Base-by-base conservation (phyloP, 2,113 vertebrate genomes). In the Aphelocoma coerulescens region DNA sequence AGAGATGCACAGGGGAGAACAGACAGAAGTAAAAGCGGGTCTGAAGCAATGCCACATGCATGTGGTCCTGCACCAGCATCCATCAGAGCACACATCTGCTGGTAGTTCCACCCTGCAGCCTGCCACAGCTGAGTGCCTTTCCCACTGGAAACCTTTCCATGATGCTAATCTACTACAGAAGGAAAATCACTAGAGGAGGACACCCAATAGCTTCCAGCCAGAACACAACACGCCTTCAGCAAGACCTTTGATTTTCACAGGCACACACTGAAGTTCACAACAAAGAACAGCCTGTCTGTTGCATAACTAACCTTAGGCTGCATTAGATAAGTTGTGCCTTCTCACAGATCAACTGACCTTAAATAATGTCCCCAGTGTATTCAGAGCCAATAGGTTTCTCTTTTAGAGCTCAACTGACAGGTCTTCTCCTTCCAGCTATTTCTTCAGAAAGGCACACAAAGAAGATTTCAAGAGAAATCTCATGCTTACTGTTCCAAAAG, bases 311-410 rank as follows among this genome's bases (percentile, higher is more conserved):
- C 94, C 91, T 96, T 94, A 96, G 95, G 89, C 91, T 90, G 91
- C 51, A 5, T 93, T 96, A 97, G 91, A 80, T 95, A 95, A 95
- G 95, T 82, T n/a, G 27, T 96, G 95, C 85, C 94, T 94, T 95
- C 93, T 90, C 88, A 90, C 95, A 90, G 92, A 96, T 93, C 96
- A 96, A 97, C 95, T 95, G 96, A 97, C 95, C 95, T 96, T 96
- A 96, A 97, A 96, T 97, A 97, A 97, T 90, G 90, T 96, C 91
- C 85, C 92, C 90, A 93, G 89, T 97, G 91, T 95, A 93, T 71
- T 96, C 93, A 92, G 76, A 95, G 88, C 93, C 95, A 97, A 91
- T 91, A 91, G 85, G 82, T 86, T 96, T 93, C 88, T 87, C 68
- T 92, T 76, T 94, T 46, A 92, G 39, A 93, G 68, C 65, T 78